Conservation (phyloP, 2,113 vertebrate species). For the Ancistrus triradiatus region DNA sequence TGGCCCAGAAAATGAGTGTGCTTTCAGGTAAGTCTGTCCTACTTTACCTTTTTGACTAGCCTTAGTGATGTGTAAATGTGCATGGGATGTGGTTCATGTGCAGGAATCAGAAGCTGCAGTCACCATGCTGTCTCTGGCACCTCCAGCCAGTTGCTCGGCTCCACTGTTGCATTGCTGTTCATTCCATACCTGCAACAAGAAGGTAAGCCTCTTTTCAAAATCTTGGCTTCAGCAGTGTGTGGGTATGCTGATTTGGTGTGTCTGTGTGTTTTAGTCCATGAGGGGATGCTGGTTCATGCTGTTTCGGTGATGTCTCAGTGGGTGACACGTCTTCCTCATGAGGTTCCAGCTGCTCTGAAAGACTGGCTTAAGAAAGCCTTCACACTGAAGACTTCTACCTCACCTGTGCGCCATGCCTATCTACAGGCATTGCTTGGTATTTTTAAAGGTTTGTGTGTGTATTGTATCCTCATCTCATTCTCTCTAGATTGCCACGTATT, state of each 20-base stretch:
- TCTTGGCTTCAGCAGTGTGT: not conserved
- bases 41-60: not conserved
- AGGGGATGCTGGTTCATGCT: constrained; percentile 87
- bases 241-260: not conserved
- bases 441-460: constrained; percentile 74
- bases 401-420: constrained; percentile 87
- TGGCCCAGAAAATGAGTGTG: constrained; percentile 93
- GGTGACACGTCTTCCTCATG: constrained; percentile 80
- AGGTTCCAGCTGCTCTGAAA: constrained; percentile 78
- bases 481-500: too few species aligned
- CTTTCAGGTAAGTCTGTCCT: constrained; percentile 80
- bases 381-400: constrained; percentile 89
- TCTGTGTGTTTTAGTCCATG: constrained; percentile 76
- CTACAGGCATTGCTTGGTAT: constrained; percentile 87
- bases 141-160: constrained; percentile 83
- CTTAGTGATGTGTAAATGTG: not conserved
- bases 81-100: not conserved
- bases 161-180: constrained; percentile 79
- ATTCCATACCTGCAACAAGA: constrained; percentile 95
- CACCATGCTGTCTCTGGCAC: constrained; percentile 83
- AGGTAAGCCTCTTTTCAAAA: constrained; percentile 67
- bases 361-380: constrained; percentile 95
- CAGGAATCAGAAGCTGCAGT: constrained; percentile 90
- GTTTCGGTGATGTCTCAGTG: constrained; percentile 88
- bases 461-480: too few species aligned